Percentiles rank a stretch among this genome's conserved stretches.
These are phyloP conservation scores for Ophthalmolycus amberensis DNA, from an alignment of 2,113 vertebrate genomes.

Conservation along the genomic window DNA sequence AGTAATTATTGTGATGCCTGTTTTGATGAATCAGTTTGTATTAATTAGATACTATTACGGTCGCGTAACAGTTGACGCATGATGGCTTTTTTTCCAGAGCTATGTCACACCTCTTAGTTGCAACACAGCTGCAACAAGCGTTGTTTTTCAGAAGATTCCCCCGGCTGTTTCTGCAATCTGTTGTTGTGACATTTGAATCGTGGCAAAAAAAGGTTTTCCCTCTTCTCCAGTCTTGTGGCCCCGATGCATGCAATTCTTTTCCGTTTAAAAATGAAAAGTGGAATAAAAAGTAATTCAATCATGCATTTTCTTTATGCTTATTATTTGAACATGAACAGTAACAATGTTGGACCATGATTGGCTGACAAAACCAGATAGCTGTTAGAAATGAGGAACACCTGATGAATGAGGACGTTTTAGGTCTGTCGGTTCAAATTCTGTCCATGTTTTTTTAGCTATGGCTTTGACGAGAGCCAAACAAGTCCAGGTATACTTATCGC, in stretches of 20 bases:
- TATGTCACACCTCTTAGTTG: slow-evolving; percentile 37
- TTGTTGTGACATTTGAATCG: slow-evolving; percentile 32
- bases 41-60: slow-evolving; percentile 3
- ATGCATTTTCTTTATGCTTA: not conserved
- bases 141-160: slow-evolving; percentile 34
- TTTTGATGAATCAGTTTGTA: not conserved
- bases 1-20: not conserved
- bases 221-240: not conserved
- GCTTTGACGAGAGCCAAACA: not conserved
- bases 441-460: not conserved
- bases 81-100: not conserved
- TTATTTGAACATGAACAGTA: not conserved
- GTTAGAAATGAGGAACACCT: not conserved
- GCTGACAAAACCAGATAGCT: not conserved
- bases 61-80: not conserved
- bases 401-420: not conserved
- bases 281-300: slow-evolving; percentile 11
- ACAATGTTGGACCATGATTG: not conserved
- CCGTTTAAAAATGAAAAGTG: not conserved
- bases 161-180: slow-evolving; percentile 39
- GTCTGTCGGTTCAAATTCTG: not conserved
- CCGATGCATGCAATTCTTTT: not conserved
- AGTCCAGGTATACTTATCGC: not conserved
- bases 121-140: slow-evolving; percentile 26
- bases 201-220: not conserved